phyloP scores from a whole-genome alignment of 23 tunicate species.

The Trididemnum miniatum region DNA sequence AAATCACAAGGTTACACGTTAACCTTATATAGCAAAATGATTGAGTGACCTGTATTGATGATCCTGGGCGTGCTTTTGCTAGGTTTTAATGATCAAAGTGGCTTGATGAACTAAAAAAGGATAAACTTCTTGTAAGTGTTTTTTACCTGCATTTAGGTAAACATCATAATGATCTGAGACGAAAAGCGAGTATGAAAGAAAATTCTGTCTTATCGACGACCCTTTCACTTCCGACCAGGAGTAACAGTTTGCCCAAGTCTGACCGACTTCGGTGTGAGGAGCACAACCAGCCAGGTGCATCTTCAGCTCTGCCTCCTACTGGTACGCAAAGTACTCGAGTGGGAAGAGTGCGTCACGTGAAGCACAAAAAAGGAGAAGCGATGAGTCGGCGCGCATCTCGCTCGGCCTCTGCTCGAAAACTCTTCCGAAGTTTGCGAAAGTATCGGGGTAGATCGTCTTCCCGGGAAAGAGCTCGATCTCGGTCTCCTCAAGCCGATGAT shows the following conservation, averaged over 20 bases:
- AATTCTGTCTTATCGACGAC: not conserved
- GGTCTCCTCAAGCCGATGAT: not conserved
- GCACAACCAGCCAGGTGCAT: not conserved
- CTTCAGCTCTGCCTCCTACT: not conserved
- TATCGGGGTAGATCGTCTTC: conserved; percentile 76
- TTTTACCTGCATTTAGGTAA: not conserved
- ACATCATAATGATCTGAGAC: no score
- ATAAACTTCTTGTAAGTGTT: not conserved
- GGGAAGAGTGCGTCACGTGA: conserved; percentile 49
- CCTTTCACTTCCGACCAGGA: not conserved
- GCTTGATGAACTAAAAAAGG: no score
- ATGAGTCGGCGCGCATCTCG: conserved; percentile 12
- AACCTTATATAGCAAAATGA: no score
- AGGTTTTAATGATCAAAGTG: no score
- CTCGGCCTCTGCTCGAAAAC: conserved; percentile 74
- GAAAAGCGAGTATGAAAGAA: conserved; percentile 10
- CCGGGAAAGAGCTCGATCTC: conserved; percentile 35
- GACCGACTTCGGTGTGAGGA: not conserved
- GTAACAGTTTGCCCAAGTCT: conserved; percentile 17
- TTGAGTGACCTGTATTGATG: no score
- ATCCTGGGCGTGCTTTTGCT: no score
- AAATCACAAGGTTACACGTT: no score
- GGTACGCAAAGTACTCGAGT: conserved; percentile 2
- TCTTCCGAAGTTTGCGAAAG: conserved; percentile 69
- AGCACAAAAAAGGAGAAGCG: conserved; percentile 28